These are phyloP conservation scores for Melospiza melodia DNA, from an alignment of 2,113 vertebrate species.

Conservation along the genomic window DNA sequence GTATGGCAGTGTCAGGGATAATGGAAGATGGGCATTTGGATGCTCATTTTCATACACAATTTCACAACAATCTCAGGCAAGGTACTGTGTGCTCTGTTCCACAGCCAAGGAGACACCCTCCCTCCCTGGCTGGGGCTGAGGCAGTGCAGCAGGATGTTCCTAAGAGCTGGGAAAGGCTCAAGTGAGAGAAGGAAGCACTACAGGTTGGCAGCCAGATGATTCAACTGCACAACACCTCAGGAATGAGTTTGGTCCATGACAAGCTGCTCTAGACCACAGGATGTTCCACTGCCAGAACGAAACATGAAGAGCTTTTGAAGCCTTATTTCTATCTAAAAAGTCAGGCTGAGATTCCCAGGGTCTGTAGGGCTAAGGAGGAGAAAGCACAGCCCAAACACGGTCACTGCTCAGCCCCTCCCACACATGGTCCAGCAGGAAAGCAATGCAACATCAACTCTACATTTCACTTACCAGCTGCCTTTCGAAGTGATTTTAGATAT, in stretches of 20 bases:
- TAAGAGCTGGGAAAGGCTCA: neutral
- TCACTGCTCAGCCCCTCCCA: neutral
- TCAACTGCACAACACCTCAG: neutral
- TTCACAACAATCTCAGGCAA: neutral
- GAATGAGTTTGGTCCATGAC: neutral
- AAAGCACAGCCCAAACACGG: neutral
- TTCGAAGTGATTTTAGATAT: conserved; percentile 2
- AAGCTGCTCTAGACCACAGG: neutral
- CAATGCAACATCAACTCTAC: neutral
- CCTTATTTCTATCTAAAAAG: neutral
- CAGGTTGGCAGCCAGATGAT: neutral
- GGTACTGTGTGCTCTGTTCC: neutral
- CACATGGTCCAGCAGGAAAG: neutral
- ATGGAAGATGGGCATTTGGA: neutral
- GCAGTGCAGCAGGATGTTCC: neutral
- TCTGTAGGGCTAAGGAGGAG: neutral
- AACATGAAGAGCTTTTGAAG: neutral
- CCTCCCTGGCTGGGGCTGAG: neutral
- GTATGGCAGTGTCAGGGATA: neutral
- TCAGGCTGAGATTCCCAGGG: neutral
- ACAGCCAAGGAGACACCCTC: neutral
- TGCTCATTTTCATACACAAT: neutral
- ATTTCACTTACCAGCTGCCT: neutral
- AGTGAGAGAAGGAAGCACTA: neutral
- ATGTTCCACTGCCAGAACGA: neutral